These are phyloP conservation scores for Synodontis membranacea DNA, from an alignment of 2,113 vertebrate genomes.

Conservation along the genomic window DNA sequence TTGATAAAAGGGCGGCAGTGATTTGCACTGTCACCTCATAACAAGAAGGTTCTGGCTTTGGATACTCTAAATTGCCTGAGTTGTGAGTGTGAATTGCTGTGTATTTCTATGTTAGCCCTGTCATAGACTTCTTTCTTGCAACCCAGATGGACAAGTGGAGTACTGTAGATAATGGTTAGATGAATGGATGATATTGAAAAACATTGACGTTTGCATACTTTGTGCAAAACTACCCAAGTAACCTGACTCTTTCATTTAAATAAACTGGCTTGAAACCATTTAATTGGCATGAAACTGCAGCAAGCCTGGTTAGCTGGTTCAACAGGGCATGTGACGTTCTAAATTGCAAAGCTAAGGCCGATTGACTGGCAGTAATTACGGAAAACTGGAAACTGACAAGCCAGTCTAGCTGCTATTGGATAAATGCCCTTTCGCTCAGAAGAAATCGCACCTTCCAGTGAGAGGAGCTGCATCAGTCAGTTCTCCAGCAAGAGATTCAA, in stretches of 20 bases:
- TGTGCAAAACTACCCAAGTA: background rate
- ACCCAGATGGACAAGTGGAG: too few species aligned
- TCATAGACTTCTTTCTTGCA: too few species aligned
- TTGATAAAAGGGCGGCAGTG: too few species aligned
- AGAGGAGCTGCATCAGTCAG: background rate
- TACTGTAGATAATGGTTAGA: too few species aligned
- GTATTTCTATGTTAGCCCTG: too few species aligned
- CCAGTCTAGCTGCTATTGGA: background rate
- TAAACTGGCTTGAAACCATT: constrained; percentile 37
- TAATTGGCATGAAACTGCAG: constrained; percentile 39
- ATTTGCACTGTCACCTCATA: too few species aligned
- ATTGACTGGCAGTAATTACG: constrained; percentile 22
- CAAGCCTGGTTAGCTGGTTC: constrained; percentile 22
- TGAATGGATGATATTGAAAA: too few species aligned
- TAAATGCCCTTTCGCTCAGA: constrained; percentile 10
- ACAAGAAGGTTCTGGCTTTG: too few species aligned
- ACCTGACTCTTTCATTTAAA: background rate
- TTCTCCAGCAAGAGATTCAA: background rate
- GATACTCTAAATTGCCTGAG: too few species aligned
- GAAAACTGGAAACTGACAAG: background rate
- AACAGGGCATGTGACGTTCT: constrained; percentile 27
- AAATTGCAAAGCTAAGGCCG: constrained; percentile 16
- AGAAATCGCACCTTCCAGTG: too few species aligned
- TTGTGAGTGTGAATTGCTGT: too few species aligned
- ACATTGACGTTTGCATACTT: background rate